Base-by-base conservation (phyloP, 2,888 invertebrate species). In the Synergus laeviventris region DNA sequence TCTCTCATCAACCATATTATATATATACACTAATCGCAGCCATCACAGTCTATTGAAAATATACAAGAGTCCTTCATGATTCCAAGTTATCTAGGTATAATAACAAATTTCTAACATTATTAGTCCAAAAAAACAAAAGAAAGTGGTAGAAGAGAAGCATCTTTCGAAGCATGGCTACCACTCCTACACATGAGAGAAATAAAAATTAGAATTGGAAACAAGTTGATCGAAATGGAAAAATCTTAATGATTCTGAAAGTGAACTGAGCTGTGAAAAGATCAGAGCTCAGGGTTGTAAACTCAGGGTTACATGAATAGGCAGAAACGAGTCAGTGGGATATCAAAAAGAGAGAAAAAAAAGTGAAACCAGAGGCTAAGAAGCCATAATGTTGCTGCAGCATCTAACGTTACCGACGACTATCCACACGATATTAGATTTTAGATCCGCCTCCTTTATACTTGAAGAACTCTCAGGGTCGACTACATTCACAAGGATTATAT, bases 391-490 rank as follows among this genome's bases (percentile, higher is more conserved):
- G 24, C 49, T 70, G n/a, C 49, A 70, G 31, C 49, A 70, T 36
- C 49, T 70, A 70, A 70, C 49, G 31, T 49, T 70, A 70, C 70
- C 31, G 31, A 31, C 70, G n/a, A 49, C 24, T 70, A 70, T 70
- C 70, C 45, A 49, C 45, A n/a, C 70, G 31, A 70, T 70, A 70
- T 70, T 70, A 49, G 70, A 70, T 70, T 70, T 49, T 70, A 70
- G 70, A 49, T 70, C 70, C 70, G 70, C 70, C 45, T 70, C 70
- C 45, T 49, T 49, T 36, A 70, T 45, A 70, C 45, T 49, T 31
- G 66, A 80, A 62, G 77, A 81, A 76, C 73, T 78, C 70, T 81
- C 81, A 81, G 80, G 81, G 81, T 78, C 81, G 79, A 81, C 81
- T 76, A 81, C 80, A 80, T 80, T 81, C 80, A 80, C 81, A 16